Conservation (phyloP, 2,113 vertebrate genomes). For the Peromyscus leucopus region DNA sequence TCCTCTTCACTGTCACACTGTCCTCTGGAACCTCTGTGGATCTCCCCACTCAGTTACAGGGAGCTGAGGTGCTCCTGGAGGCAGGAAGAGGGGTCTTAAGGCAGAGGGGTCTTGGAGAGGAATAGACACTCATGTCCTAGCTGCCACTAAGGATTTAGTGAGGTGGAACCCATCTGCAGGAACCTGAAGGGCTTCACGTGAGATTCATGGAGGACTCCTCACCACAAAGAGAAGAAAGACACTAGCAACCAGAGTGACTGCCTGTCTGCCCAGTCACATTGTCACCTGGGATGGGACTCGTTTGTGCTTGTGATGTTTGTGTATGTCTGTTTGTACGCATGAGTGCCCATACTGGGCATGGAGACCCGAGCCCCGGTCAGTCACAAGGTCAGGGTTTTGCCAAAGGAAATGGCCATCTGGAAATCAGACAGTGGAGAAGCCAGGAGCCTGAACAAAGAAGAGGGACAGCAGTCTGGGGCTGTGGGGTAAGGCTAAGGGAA, state of each 20-base stretch:
- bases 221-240: not conserved
- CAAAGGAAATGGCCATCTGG: not conserved
- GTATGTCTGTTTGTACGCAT: not conserved
- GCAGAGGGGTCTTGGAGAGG: not conserved
- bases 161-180: not conserved
- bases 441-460: not conserved
- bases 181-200: conserved; percentile 13
- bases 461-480: not conserved
- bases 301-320: not conserved
- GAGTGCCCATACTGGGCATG: not conserved
- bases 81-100: not conserved
- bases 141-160: not conserved
- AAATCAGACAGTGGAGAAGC: not conserved
- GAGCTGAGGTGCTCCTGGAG: conserved; percentile 65
- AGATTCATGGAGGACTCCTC: not conserved
- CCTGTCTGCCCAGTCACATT: not conserved
- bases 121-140: not conserved
- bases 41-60: conserved; percentile 63
- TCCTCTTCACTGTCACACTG: conserved; percentile 68
- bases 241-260: not conserved
- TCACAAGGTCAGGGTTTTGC: not conserved
- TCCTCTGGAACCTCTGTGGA: conserved; percentile 60
- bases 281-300: not conserved
- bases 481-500: not conserved
- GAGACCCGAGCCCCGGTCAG: not conserved